Evolutionary conservation across 1,140 invertebrate species (phyloP).

Genomic region (Calephelis nemesis): DNA sequence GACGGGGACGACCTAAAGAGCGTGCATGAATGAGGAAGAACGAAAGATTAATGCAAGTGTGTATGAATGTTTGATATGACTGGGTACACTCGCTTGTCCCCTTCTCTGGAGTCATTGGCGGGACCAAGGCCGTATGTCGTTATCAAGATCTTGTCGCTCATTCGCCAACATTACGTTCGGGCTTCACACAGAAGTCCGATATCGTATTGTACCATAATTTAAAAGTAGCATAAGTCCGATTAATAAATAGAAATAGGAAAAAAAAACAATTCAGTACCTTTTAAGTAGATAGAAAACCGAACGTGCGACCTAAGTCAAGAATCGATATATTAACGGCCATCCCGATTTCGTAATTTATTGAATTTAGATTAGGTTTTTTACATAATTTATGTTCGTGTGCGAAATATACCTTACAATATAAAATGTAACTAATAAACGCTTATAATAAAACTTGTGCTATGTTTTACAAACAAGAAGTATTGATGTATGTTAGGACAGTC

Average conservation of each 20-base stretch:
- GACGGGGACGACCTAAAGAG: slow-evolving; percentile 75
- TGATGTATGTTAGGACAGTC: slow-evolving; percentile 32
- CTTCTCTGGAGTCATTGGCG: slow-evolving; percentile 63
- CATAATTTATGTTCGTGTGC: slow-evolving; percentile 69
- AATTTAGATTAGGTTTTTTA: slow-evolving; percentile 72
- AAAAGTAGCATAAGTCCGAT: slow-evolving; percentile 68
- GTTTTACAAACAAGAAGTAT: slow-evolving; percentile 53
- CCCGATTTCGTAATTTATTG: slow-evolving; percentile 78
- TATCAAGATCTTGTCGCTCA: slow-evolving; percentile 72
- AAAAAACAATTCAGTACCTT: slow-evolving; percentile 70
- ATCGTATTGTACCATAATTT: slow-evolving; percentile 75
- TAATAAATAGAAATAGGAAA: slow-evolving; percentile 69
- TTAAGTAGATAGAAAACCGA: slow-evolving; percentile 70
- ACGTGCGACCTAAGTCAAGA: slow-evolving; percentile 76
- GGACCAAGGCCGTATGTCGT: slow-evolving; percentile 70
- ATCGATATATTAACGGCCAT: slow-evolving; percentile 74
- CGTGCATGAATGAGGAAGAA: slow-evolving; percentile 64
- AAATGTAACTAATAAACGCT: slow-evolving; percentile 65
- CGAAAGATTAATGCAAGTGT: slow-evolving; percentile 46
- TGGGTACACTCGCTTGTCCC: slow-evolving; percentile 74
- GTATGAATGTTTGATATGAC: slow-evolving; percentile 45
- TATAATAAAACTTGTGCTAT: slow-evolving; percentile 59
- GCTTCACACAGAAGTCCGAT: slow-evolving; percentile 50
- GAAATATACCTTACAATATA: slow-evolving; percentile 64
- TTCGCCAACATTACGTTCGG: slow-evolving; percentile 70